Evolutionary conservation across 2,888 invertebrate species (phyloP).

Genomic region (Drosophila eohydei): DNA sequence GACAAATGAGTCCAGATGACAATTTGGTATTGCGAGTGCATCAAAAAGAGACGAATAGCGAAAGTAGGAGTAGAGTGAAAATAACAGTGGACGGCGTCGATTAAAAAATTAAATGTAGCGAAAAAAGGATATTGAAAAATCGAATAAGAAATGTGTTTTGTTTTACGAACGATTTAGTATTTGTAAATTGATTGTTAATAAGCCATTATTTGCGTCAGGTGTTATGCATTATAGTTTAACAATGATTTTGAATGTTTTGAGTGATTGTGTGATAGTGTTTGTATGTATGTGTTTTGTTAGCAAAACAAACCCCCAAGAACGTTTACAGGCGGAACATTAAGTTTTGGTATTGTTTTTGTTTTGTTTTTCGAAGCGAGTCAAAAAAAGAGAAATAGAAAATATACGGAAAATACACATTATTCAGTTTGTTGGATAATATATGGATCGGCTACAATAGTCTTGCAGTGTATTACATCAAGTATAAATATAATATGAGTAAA

Average conservation of each 20-base stretch:
- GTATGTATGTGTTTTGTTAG: slow-evolving; percentile 70
- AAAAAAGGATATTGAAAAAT: slow-evolving; percentile 27
- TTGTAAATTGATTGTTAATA: slow-evolving; percentile 58
- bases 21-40: slow-evolving; percentile 38
- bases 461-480: slow-evolving; percentile 52
- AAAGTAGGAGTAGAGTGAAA: slow-evolving; percentile 24
- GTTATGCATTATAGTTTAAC: slow-evolving; percentile 47
- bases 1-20: slow-evolving; percentile 35
- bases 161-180: slow-evolving; percentile 29
- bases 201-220: slow-evolving; percentile 47
- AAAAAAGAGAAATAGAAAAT: slow-evolving; percentile 85
- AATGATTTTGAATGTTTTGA: slow-evolving; percentile 52
- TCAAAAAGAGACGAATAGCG: slow-evolving; percentile 15
- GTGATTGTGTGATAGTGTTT: slow-evolving; percentile 38
- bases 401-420: slow-evolving; percentile 83
- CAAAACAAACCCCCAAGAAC: slow-evolving; percentile 82
- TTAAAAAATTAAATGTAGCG: slow-evolving; percentile 31
- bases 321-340: slow-evolving; percentile 82
- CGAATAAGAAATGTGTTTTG: slow-evolving; percentile 4
- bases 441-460: slow-evolving; percentile 59
- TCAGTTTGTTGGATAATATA: slow-evolving; percentile 75
- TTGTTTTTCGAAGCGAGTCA: slow-evolving; percentile 81
- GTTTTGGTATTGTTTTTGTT: slow-evolving; percentile 45
- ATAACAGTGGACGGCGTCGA: slow-evolving; percentile 33
- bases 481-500: slow-evolving; percentile 46